phyloP scores from a whole-genome alignment of 2,888 invertebrate species.

The Cerceris ruficornis region DNA sequence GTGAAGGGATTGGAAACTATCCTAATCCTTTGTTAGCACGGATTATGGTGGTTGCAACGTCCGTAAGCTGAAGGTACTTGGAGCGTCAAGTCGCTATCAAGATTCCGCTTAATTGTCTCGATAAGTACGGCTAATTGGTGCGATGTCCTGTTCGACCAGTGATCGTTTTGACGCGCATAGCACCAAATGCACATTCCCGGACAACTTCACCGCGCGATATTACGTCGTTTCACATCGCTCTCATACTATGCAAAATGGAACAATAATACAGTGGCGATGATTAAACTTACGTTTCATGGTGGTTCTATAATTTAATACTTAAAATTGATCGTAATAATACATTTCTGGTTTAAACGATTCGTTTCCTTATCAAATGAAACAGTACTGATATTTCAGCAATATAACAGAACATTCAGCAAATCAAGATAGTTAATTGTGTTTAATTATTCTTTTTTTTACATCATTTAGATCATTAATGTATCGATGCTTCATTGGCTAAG shows the following conservation, averaged over 20 bases:
- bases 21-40: slow-evolving; percentile 56
- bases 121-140: slow-evolving; percentile 45
- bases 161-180: slow-evolving; percentile 9
- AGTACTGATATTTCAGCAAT: no score
- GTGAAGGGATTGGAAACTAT: slow-evolving; percentile 36
- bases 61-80: slow-evolving; percentile 36
- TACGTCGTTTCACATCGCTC: background rate
- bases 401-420: no score
- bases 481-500: background rate
- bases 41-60: slow-evolving; percentile 50
- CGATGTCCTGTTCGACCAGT: slow-evolving; percentile 24
- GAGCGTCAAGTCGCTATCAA: slow-evolving; percentile 50
- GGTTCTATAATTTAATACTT: no score
- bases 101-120: slow-evolving; percentile 48
- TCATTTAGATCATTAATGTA: background rate
- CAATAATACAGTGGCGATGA: background rate
- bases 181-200: slow-evolving; percentile 1
- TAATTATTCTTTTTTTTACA: no score
- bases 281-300: background rate
- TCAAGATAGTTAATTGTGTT: no score
- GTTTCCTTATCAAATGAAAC: no score
- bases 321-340: no score
- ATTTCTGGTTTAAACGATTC: no score
- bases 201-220: background rate
- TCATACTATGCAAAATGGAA: background rate